Base-by-base conservation (phyloP, 2,113 vertebrate species). In the Herpailurus yagouaroundi region DNA sequence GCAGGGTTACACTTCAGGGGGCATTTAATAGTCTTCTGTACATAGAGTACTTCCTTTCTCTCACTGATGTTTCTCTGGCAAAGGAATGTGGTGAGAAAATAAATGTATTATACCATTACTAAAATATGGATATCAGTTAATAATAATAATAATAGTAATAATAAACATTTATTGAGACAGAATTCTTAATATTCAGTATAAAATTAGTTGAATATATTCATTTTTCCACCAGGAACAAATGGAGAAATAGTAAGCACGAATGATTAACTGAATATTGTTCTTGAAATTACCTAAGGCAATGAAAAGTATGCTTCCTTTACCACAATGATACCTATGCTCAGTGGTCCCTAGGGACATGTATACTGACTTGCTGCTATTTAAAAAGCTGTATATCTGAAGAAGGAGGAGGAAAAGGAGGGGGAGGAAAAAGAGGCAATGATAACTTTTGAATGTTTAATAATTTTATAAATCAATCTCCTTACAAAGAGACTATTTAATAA, bases 401-500 rank as follows among this genome's bases (percentile, higher is more conserved):
- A 25, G 71, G 4, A 41, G 41, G 41, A 76, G 73, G 38, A 45
- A 57, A 19, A 57, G 41, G 7, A 9, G 73, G 14, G 41, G 27
- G 73, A 16, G 27, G 27, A n/a, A 21, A 27, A 4, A 41, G 41
- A 77, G 29, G 27, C 74, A 77, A 31, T 48, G 41, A 48, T 14
- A 48, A 99, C 99, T 98, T 98, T 98, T 99, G 98, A 99, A 99
- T 99, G 99, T 99, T 98, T 96, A 97, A 98, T 98, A 96, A 93
- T 97, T 98, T 98, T 98, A 98, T 98, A 98, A 99, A 98, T 98
- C 96, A 95, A 98, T 97, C 98, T 98, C 98, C 99, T 99, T 99
- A 97, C 98, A 98, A 98, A 99, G 99, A 99, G 98, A 99, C 99
- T 98, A 98, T 99, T 98, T 99, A 99, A 98, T 97, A 97, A 98